phyloP scores from a whole-genome alignment of 2,113 vertebrate species.

The Alces alces region DNA sequence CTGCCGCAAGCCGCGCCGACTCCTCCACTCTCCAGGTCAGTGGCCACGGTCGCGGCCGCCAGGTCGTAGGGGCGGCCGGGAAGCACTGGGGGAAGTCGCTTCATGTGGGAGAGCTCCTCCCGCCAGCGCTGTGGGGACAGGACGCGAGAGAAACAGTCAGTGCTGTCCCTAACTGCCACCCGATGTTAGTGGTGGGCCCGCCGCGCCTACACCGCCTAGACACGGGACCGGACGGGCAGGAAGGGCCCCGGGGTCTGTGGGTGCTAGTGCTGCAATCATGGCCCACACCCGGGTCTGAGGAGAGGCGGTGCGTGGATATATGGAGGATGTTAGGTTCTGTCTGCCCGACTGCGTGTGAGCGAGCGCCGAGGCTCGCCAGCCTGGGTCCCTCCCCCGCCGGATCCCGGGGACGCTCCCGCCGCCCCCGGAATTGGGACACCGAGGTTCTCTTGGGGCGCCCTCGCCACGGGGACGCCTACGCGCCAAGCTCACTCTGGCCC shows the following conservation, averaged over 20 bases:
- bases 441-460: not conserved
- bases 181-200: not conserved
- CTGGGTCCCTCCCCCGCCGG: not conserved
- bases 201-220: not conserved
- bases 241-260: not conserved
- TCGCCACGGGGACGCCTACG: slow-evolving; percentile 38
- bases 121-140: slow-evolving; percentile 88
- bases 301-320: not conserved
- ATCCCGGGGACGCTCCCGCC: not conserved
- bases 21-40: slow-evolving; percentile 72
- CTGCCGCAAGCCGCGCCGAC: slow-evolving; percentile 46
- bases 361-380: not conserved
- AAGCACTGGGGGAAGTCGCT: slow-evolving; percentile 84
- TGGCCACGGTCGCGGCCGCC: slow-evolving; percentile 63
- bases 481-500: not conserved
- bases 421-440: slow-evolving; percentile 30
- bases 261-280: not conserved
- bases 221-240: not conserved
- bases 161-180: not conserved
- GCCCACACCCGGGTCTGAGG: not conserved
- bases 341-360: not conserved
- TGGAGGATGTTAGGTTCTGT: not conserved
- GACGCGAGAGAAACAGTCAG: not conserved
- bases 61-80: slow-evolving; percentile 79
- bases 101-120: slow-evolving; percentile 91